Evolutionary conservation across 1,140 invertebrate species (phyloP).

Genomic region (Drepana arcuata): DNA sequence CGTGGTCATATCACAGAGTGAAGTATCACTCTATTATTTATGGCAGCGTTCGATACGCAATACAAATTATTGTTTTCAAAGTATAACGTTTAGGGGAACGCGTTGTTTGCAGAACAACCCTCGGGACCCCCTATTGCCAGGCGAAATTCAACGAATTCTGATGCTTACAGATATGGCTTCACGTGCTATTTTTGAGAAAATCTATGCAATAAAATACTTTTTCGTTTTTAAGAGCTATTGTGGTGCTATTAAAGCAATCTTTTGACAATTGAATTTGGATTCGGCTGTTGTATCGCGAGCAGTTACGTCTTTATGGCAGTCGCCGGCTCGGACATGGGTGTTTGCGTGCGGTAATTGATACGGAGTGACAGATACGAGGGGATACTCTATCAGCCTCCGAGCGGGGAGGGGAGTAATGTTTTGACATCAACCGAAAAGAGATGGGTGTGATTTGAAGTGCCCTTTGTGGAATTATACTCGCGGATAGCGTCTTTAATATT

Average conservation of each 20-base stretch:
- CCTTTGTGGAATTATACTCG: slow-evolving; percentile 70
- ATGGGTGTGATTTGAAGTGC: slow-evolving; percentile 70
- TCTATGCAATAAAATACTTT: slow-evolving; percentile 36
- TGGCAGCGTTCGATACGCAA: slow-evolving; percentile 70
- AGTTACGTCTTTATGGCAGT: slow-evolving; percentile 57
- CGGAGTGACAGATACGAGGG: slow-evolving; percentile 63
- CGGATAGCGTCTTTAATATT: slow-evolving; percentile 66
- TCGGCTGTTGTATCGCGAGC: slow-evolving; percentile 44
- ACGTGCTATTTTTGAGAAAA: slow-evolving; percentile 36
- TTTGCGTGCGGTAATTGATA: slow-evolving; percentile 70
- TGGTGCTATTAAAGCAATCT: slow-evolving; percentile 63
- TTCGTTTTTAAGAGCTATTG: slow-evolving; percentile 29
- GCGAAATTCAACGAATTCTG: slow-evolving; percentile 28
- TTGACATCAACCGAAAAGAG: slow-evolving; percentile 65
- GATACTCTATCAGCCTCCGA: slow-evolving; percentile 59
- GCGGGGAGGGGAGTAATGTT: slow-evolving; percentile 55
- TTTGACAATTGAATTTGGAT: slow-evolving; percentile 70
- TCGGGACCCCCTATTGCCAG: slow-evolving; percentile 19
- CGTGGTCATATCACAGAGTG: slow-evolving; percentile 32
- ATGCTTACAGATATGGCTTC: slow-evolving; percentile 30
- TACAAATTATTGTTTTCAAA: slow-evolving; percentile 73
- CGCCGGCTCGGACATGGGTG: slow-evolving; percentile 39
- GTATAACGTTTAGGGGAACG: slow-evolving; percentile 70
- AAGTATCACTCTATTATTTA: slow-evolving; percentile 71
- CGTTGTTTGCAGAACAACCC: slow-evolving; percentile 64